phyloP scores from a whole-genome alignment of 2,113 vertebrate species.

The Dolichotis patagonum region DNA sequence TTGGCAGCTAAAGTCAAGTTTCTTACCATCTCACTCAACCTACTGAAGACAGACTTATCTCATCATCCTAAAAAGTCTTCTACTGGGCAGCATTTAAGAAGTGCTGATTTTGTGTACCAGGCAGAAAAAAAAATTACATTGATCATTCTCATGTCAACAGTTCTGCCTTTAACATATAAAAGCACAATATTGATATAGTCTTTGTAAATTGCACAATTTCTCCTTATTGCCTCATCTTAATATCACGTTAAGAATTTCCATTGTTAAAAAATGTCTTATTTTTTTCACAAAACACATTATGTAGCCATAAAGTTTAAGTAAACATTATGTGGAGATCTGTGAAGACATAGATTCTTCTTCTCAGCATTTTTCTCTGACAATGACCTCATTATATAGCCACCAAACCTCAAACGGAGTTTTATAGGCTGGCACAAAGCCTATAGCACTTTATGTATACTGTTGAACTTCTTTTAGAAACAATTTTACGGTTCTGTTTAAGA shows the following conservation, averaged over 20 bases:
- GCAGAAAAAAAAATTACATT: background rate
- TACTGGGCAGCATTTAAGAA: background rate
- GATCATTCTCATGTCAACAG: conserved; percentile 9
- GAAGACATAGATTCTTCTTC: background rate
- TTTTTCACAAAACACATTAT: background rate
- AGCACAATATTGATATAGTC: background rate
- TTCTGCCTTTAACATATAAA: background rate
- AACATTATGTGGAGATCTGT: background rate
- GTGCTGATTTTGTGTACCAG: conserved; percentile 24
- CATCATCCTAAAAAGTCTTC: background rate
- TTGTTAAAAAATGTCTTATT: background rate
- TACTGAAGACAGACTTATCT: conserved; percentile 8
- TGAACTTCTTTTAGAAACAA: background rate
- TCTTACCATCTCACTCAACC: conserved; percentile 13
- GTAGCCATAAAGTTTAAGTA: background rate
- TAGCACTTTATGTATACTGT: background rate
- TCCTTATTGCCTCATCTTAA: background rate
- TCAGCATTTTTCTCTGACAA: background rate
- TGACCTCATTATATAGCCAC: background rate
- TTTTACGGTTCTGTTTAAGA: background rate
- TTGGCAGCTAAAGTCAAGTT: conserved; percentile 13
- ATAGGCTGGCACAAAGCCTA: background rate
- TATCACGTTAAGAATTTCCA: background rate
- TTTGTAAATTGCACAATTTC: conserved; percentile 32
- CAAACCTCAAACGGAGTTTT: background rate